Conservation (phyloP, 2,113 vertebrate species). For the Epinephelus moara region DNA sequence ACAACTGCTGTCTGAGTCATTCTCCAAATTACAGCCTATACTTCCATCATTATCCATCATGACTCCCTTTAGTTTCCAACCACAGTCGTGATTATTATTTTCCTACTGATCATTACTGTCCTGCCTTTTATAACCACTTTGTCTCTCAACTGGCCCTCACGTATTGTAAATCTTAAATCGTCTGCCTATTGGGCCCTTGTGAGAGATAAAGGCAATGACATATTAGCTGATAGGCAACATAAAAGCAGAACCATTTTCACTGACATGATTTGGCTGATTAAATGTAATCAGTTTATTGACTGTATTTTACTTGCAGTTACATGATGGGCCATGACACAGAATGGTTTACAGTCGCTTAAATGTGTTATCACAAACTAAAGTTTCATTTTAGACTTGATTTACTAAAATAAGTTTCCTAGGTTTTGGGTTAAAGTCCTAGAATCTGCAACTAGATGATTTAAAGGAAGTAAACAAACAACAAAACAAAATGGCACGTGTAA, state of each 20-base stretch:
- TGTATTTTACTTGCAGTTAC: slow-evolving; percentile 6
- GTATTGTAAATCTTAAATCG: slow-evolving; percentile 27
- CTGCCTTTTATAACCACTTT: slow-evolving; percentile 17
- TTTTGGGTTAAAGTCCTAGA: background rate
- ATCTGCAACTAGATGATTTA: background rate
- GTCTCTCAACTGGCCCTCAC: background rate
- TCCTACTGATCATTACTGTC: slow-evolving; percentile 2
- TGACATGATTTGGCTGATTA: slow-evolving; percentile 10
- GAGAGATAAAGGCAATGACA: background rate
- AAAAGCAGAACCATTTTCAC: slow-evolving; percentile 19
- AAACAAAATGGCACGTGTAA: background rate
- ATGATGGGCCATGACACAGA: background rate
- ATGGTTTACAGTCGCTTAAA: too few species aligned
- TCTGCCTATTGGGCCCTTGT: background rate
- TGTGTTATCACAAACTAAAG: background rate
- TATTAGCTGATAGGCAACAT: slow-evolving; percentile 16
- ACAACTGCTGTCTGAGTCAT: slow-evolving; percentile 33
- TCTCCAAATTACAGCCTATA: slow-evolving; percentile 32
- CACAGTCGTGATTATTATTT: slow-evolving; percentile 33
- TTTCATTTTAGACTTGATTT: background rate
- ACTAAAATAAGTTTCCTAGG: background rate
- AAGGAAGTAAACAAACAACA: background rate
- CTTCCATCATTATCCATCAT: slow-evolving; percentile 8
- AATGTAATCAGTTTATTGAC: slow-evolving; percentile 24
- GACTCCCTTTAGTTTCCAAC: slow-evolving; percentile 11